A percentile compares a stretch with the other conserved stretches of the same genome.
Evolutionary conservation across 2,113 vertebrate species (phyloP).

Genomic region (Grammomys dolichurus): DNA sequence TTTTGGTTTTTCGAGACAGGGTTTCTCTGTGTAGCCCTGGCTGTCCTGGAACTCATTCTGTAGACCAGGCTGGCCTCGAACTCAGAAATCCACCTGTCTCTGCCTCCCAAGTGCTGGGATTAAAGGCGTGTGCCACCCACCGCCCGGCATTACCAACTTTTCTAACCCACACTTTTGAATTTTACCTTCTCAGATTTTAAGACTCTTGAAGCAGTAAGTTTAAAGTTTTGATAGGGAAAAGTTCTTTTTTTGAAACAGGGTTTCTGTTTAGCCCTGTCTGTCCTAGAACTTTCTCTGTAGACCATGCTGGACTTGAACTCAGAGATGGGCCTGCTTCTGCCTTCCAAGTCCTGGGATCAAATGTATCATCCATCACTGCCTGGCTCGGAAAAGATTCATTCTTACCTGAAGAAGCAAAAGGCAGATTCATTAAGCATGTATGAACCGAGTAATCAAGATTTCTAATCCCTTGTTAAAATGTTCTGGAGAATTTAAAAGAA

Average conservation of each 20-base stretch:
- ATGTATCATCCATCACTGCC: not conserved
- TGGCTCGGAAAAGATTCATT: not conserved
- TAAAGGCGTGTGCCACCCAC: too few relatives aligned
- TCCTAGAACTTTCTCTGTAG: not conserved
- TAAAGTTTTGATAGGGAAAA: not conserved
- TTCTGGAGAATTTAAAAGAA: not conserved
- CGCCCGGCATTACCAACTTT: not conserved
- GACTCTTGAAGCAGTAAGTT: constrained; percentile 25
- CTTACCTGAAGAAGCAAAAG: constrained; percentile 45
- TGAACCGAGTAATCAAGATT: constrained; percentile 45
- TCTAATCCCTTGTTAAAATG: constrained; percentile 51
- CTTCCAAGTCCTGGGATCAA: not conserved
- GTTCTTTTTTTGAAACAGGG: not conserved
- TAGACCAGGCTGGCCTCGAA: too few relatives aligned
- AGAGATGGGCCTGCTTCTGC: not conserved
- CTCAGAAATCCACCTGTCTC: too few relatives aligned
- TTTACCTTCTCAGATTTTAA: constrained; percentile 11
- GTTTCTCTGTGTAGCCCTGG: too few relatives aligned
- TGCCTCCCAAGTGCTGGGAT: too few relatives aligned
- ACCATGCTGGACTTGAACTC: not conserved
- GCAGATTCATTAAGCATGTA: not conserved
- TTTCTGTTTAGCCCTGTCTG: not conserved
- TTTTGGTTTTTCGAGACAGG: too few relatives aligned
- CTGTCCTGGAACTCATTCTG: too few relatives aligned
- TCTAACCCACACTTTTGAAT: not conserved